phyloP scores from a whole-genome alignment of 2,888 invertebrate genomes.

The Lacanobia oleracea region DNA sequence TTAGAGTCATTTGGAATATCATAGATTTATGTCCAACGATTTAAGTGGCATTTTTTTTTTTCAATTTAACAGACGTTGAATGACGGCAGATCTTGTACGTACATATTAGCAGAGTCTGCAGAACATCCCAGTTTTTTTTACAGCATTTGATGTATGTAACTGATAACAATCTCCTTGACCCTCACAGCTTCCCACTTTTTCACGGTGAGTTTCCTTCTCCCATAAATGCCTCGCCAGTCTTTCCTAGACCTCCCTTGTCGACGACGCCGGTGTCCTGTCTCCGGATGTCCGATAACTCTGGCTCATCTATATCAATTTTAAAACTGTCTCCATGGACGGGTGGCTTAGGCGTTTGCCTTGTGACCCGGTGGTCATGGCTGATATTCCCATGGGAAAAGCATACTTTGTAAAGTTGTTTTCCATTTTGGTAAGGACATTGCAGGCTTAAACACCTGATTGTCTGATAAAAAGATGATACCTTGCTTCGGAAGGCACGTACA shows the following conservation, averaged over 20 bases:
- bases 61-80: neutral
- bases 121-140: neutral
- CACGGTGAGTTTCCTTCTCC: neutral
- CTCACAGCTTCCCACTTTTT: neutral
- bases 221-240: neutral
- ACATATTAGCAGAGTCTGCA: neutral
- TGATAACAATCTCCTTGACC: neutral
- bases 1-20: slow-evolving; percentile 1
- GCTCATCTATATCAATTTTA: too few relatives aligned
- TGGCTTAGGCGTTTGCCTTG: too few relatives aligned
- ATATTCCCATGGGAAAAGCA: too few relatives aligned
- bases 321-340: too few relatives aligned
- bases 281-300: neutral
- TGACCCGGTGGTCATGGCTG: too few relatives aligned
- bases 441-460: too few relatives aligned
- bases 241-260: neutral
- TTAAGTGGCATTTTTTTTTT: neutral
- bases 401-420: too few relatives aligned
- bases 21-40: neutral
- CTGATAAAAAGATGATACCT: too few relatives aligned
- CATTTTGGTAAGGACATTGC: too few relatives aligned
- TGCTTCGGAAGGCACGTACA: too few relatives aligned
- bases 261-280: neutral
- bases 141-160: neutral
- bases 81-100: neutral